phyloP scores from a whole-genome alignment of 2,797 vertebrate species.

The Thamnophis elegans region DNA sequence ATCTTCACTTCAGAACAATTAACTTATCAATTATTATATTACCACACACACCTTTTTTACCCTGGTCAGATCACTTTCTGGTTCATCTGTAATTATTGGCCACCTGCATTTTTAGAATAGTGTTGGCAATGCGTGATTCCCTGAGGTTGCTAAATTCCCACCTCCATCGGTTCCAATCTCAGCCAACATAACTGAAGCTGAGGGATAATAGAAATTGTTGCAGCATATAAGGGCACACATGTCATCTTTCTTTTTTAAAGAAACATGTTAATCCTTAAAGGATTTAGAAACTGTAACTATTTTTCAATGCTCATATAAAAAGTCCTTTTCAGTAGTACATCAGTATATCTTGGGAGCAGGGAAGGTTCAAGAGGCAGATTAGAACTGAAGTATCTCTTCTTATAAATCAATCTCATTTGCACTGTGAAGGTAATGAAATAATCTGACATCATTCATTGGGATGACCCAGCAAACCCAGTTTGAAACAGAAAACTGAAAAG shows the following conservation, averaged over 20 bases:
- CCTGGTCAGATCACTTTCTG: not conserved
- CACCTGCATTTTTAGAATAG: not conserved
- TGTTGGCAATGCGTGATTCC: not conserved
- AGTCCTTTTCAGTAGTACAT: not conserved
- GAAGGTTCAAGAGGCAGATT: not conserved
- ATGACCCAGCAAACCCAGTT: constrained; percentile 8
- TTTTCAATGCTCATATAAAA: not conserved
- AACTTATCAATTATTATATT: not conserved
- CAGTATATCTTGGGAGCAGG: not conserved
- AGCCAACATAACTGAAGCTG: not conserved
- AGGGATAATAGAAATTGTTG: not conserved
- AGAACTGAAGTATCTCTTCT: not conserved
- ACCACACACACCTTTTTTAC: not conserved
- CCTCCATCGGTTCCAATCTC: not conserved
- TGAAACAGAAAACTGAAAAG: constrained; percentile 28
- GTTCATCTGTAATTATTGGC: not conserved
- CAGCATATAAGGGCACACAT: not conserved
- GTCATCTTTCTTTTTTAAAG: not conserved
- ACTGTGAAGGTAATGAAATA: not conserved
- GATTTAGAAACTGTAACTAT: not conserved
- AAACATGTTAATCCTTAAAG: not conserved
- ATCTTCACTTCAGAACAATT: not conserved
- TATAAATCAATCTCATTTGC: constrained; percentile 20
- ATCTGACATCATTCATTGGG: not conserved
- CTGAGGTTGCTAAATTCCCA: not conserved